Evolutionary conservation across 1,140 invertebrate species (phyloP).

Genomic region (Zelostemma sp.): DNA sequence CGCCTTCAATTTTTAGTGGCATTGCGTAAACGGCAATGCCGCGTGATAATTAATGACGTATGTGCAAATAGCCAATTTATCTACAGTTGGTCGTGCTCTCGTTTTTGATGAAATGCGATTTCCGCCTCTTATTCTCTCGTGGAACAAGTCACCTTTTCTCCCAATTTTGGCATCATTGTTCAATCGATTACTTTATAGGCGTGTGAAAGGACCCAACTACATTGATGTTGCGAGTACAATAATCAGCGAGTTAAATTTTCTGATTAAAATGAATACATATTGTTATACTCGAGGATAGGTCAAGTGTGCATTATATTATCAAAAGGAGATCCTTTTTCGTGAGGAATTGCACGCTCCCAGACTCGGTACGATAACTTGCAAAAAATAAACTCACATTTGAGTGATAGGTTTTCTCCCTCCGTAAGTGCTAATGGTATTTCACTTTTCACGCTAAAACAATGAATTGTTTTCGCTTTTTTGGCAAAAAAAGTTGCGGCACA

Average conservation of each 20-base stretch:
- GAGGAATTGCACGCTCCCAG: constrained; percentile 38
- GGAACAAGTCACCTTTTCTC: not conserved
- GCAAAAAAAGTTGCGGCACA: too few species aligned
- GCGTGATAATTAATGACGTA: constrained; percentile 44
- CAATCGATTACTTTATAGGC: not conserved
- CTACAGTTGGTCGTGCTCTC: constrained; percentile 47
- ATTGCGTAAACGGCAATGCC: constrained; percentile 46
- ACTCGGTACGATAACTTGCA: constrained; percentile 29
- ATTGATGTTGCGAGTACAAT: constrained; percentile 38
- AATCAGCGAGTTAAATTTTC: constrained; percentile 35
- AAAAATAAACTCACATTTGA: constrained; percentile 37
- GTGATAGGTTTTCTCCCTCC: constrained; percentile 28
- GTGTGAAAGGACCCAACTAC: too few species aligned
- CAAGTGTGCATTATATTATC: too few species aligned
- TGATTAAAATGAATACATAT: constrained; percentile 58
- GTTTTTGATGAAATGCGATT: constrained; percentile 5
- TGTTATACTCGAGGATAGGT: too few species aligned
- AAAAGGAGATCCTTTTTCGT: constrained; percentile 49
- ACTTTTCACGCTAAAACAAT: too few species aligned
- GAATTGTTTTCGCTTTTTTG: too few species aligned
- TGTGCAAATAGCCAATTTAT: constrained; percentile 45
- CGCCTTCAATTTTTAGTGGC: constrained; percentile 47
- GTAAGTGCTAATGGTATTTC: too few species aligned
- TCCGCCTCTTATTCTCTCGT: too few species aligned
- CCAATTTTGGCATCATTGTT: not conserved